Evolutionary conservation across 2,888 invertebrate genomes (phyloP).

Genomic region (Lasioglossum lativentre): DNA sequence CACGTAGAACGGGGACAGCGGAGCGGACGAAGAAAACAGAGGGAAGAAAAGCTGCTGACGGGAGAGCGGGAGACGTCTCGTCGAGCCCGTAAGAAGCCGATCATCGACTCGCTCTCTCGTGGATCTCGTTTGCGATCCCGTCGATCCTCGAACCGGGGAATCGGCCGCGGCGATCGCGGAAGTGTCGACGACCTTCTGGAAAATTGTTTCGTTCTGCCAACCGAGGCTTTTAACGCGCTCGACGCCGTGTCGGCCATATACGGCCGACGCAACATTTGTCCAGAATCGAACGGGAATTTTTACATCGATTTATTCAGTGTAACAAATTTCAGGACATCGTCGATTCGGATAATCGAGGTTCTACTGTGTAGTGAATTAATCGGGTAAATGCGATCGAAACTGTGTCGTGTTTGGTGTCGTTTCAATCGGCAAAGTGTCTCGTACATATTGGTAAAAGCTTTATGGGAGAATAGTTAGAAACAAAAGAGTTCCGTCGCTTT

Average conservation of each 20-base stretch:
- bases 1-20: slow-evolving; percentile 59
- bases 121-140: slow-evolving; percentile 25
- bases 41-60: slow-evolving; percentile 51
- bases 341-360: no score
- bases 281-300: neutral
- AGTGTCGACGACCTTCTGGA: slow-evolving; percentile 8
- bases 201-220: slow-evolving; percentile 2
- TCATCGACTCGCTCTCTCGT: slow-evolving; percentile 73
- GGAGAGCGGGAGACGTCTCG: slow-evolving; percentile 5
- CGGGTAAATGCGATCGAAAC: neutral
- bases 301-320: neutral
- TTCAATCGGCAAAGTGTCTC: no score
- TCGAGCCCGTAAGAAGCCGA: slow-evolving; percentile 46
- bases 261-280: neutral
- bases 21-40: slow-evolving; percentile 39
- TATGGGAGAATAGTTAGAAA: neutral
- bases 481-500: no score
- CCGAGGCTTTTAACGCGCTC: neutral
- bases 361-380: neutral
- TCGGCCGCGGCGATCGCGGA: neutral
- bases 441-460: neutral
- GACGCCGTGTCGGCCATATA: neutral
- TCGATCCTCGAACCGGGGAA: neutral
- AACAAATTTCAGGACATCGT: neutral
- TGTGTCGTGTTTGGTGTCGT: neutral